A percentile compares a stretch with the other conserved stretches of the same genome.
Evolutionary conservation across 2,888 invertebrate genomes (phyloP).

Genomic region (Deroplatys truncata): DNA sequence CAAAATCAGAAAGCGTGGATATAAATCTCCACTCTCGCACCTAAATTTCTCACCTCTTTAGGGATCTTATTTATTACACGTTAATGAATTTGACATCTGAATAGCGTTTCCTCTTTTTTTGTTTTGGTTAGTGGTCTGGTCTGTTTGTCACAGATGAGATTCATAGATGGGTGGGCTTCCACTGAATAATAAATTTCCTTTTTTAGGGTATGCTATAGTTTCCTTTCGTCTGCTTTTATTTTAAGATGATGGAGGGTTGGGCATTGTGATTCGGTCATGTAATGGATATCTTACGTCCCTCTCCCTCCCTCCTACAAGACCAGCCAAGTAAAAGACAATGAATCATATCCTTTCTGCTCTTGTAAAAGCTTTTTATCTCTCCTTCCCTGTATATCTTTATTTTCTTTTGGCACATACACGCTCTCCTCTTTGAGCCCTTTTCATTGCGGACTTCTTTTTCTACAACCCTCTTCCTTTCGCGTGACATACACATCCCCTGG

Average conservation of each 20-base stretch:
- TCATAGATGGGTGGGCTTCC: conserved; percentile 10
- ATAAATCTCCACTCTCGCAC: not conserved
- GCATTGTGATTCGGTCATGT: not conserved
- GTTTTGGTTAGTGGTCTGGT: not conserved
- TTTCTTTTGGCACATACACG: not conserved
- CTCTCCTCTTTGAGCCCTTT: not conserved
- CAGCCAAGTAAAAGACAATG: conserved; percentile 2
- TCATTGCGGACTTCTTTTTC: not conserved
- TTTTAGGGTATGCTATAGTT: conserved; percentile 1
- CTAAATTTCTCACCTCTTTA: not conserved
- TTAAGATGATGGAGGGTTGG: not conserved
- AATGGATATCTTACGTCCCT: conserved; percentile 10
- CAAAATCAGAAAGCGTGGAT: not conserved
- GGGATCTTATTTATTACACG: not conserved
- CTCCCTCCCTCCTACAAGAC: no score
- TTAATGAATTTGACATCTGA: conserved; percentile 2
- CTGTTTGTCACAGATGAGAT: not conserved
- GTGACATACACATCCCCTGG: not conserved
- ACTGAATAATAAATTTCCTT: conserved; percentile 3
- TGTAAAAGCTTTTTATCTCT: not conserved
- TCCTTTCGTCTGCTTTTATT: not conserved
- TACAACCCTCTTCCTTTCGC: not conserved
- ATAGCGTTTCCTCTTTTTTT: not conserved
- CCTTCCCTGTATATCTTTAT: conserved; percentile 8
- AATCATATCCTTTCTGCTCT: not conserved